phyloP scores from a whole-genome alignment of 2,888 invertebrate genomes.

The Pheosia gnoma region DNA sequence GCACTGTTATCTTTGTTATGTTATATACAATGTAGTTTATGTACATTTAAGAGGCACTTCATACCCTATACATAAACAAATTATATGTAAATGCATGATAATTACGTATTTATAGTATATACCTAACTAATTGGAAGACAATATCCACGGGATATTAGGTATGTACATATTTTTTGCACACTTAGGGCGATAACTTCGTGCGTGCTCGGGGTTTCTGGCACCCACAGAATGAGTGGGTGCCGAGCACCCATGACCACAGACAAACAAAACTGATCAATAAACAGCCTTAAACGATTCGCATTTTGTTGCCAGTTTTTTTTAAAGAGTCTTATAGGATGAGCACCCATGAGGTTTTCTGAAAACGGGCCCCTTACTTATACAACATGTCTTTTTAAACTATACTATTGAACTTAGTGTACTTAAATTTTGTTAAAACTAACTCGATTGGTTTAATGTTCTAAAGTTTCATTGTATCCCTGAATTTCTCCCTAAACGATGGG shows the following conservation, averaged over 20 bases:
- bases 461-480: slow-evolving; percentile 34
- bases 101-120: slow-evolving; percentile 42
- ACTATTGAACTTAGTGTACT: slow-evolving; percentile 63
- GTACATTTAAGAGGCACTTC: slow-evolving; percentile 48
- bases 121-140: slow-evolving; percentile 69
- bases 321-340: no score
- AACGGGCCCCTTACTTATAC: slow-evolving; percentile 19
- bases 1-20: slow-evolving; percentile 51
- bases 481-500: background rate
- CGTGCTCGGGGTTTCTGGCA: no score
- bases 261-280: no score
- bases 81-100: slow-evolving; percentile 48
- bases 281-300: no score
- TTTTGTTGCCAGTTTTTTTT: no score
- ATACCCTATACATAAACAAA: slow-evolving; percentile 29
- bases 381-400: slow-evolving; percentile 62
- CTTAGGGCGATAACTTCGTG: no score
- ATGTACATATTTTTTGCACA: slow-evolving; percentile 52
- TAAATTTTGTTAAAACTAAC: slow-evolving; percentile 29
- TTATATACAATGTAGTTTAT: slow-evolving; percentile 43
- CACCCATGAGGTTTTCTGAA: no score
- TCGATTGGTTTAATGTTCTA: background rate
- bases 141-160: slow-evolving; percentile 38
- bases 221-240: no score
- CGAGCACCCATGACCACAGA: no score